phyloP scores from a whole-genome alignment of 2,113 vertebrate genomes.

The Sporophila hypoxantha region DNA sequence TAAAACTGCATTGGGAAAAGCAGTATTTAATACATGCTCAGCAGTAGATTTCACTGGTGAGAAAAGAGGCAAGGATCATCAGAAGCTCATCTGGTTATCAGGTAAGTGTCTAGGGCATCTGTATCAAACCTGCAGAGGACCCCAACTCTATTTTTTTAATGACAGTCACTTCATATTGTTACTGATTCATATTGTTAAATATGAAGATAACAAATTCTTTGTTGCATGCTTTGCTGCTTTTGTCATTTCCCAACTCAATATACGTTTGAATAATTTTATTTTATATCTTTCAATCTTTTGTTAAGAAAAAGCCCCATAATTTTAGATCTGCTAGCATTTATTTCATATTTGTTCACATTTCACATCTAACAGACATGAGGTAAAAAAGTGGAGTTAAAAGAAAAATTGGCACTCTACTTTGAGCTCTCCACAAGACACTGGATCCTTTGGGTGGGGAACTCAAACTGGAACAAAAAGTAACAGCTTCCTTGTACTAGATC shows the following conservation, averaged over 20 bases:
- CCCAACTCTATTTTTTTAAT: background rate
- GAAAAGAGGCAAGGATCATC: background rate
- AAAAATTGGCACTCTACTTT: background rate
- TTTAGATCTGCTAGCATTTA: background rate
- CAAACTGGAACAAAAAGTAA: background rate
- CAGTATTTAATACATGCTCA: background rate
- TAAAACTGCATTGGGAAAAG: background rate
- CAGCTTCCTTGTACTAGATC: background rate
- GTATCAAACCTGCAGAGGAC: background rate
- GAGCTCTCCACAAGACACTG: background rate
- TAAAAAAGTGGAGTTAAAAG: background rate
- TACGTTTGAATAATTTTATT: background rate
- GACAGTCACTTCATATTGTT: background rate
- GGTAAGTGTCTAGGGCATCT: background rate
- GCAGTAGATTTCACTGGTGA: background rate
- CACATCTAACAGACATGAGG: background rate
- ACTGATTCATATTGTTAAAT: background rate
- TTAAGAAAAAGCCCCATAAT: background rate
- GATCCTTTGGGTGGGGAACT: background rate
- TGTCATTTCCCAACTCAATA: background rate
- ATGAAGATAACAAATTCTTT: background rate
- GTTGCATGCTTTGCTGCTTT: background rate
- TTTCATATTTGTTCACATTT: background rate
- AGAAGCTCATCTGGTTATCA: background rate
- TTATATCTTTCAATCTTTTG: background rate